A percentile compares a stretch with the other conserved stretches of the same genome.
phyloP scores from a whole-genome alignment of 1,140 invertebrate genomes.

The Scaptomyza montana region DNA sequence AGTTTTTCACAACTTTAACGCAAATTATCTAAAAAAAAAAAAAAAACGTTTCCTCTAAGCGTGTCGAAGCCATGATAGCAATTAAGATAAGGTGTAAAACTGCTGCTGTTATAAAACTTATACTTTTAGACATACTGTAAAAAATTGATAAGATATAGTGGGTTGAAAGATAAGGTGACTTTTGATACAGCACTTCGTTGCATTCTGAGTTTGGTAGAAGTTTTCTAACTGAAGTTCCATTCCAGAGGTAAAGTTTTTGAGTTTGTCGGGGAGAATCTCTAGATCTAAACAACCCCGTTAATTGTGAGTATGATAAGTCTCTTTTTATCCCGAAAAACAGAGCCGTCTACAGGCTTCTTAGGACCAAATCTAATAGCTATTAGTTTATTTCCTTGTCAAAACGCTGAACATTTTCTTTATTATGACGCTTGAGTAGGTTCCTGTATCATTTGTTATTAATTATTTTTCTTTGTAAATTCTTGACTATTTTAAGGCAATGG shows the following conservation, averaged over 20 bases:
- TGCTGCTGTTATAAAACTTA: conserved; percentile 14
- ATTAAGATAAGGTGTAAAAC: not conserved
- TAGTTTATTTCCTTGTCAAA: no score
- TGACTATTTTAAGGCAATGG: conserved; percentile 93
- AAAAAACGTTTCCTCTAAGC: not conserved
- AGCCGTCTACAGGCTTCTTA: no score
- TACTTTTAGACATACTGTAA: not conserved
- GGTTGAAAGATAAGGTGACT: not conserved
- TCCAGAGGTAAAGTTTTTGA: no score
- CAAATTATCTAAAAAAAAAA: not conserved
- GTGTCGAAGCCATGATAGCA: not conserved
- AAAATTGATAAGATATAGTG: not conserved
- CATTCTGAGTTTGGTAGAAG: no score
- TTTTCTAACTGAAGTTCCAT: not conserved
- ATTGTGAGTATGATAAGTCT: no score
- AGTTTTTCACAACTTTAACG: not conserved
- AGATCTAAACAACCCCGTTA: no score
- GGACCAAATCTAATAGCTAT: no score
- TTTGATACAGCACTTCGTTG: no score
- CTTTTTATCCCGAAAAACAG: no score
- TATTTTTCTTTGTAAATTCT: conserved; percentile 25
- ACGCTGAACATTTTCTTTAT: no score
- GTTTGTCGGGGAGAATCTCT: no score
- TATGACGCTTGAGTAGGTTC: no score
- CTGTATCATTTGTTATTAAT: not conserved